A percentile compares a stretch with the other conserved stretches of the same genome.
Evolutionary conservation across 2,888 invertebrate genomes (phyloP).

Genomic region (Gymnosoma rotundatum): DNA sequence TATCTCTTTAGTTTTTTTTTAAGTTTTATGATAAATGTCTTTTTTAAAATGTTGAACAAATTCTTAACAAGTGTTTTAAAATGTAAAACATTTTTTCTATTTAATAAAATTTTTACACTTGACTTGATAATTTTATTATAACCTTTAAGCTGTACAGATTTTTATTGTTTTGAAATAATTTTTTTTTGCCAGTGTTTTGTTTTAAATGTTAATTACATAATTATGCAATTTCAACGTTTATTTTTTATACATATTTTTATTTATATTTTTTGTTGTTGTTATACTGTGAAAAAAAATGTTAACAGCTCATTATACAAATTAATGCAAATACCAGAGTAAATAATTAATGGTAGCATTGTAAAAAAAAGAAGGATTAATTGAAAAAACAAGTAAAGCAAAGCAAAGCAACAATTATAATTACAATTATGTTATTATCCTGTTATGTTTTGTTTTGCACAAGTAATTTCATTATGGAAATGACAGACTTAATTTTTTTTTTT

Average conservation of each 20-base stretch:
- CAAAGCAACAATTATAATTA: conserved; percentile 71
- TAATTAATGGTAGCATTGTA: conserved; percentile 78
- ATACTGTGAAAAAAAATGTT: conserved; percentile 49
- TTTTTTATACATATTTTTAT: conserved; percentile 27
- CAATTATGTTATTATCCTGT: conserved; percentile 78
- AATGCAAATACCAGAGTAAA: conserved; percentile 79
- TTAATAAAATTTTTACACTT: conserved; percentile 62
- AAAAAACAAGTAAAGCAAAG: conserved; percentile 26
- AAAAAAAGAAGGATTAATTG: neutral
- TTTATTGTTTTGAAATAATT: conserved; percentile 32
- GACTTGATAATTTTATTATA: conserved; percentile 61
- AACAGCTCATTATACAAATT: conserved; percentile 73
- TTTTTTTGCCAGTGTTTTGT: conserved; percentile 24
- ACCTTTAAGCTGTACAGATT: conserved; percentile 53
- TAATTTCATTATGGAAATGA: conserved; percentile 52
- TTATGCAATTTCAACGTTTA: conserved; percentile 66
- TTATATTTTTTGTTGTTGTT: neutral
- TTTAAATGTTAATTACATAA: conserved; percentile 71
- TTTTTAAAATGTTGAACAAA: conserved; percentile 57
- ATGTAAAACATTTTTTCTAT: conserved; percentile 62
- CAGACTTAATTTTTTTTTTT: conserved; percentile 17
- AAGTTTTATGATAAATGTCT: conserved; percentile 58
- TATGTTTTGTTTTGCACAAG: conserved; percentile 52
- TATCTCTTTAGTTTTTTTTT: neutral
- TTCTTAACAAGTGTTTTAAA: conserved; percentile 63